These are phyloP conservation scores for Nomada lathburiana DNA, from an alignment of 2,888 invertebrate genomes.

Conservation along the genomic window DNA sequence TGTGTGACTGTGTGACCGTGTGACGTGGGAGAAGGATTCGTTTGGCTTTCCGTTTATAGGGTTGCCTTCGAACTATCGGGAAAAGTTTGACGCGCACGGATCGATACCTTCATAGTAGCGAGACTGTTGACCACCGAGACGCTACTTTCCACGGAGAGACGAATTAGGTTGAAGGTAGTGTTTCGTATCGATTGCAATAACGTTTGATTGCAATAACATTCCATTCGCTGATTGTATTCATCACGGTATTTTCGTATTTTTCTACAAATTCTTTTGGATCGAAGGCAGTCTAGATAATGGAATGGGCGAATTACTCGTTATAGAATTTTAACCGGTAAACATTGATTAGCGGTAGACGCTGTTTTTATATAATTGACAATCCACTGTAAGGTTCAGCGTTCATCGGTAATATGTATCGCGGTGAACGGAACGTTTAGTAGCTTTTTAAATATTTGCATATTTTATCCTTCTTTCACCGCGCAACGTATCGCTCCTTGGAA, in stretches of 20 bases:
- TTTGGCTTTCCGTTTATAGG: constrained; percentile 29
- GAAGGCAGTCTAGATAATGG: constrained; percentile 33
- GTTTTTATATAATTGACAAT: constrained; percentile 51
- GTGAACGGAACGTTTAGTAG: not conserved
- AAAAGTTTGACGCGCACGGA: constrained; percentile 39
- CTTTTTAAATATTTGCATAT: constrained; percentile 9
- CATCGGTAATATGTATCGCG: not conserved
- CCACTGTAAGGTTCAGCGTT: constrained; percentile 12
- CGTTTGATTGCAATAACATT: constrained; percentile 52
- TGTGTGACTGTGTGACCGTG: not conserved
- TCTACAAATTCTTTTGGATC: constrained; percentile 35
- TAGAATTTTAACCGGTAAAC: constrained; percentile 1
- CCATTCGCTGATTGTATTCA: constrained; percentile 46
- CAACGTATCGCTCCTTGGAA: not conserved
- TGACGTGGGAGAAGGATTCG: constrained; percentile 30
- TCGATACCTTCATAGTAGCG: constrained; percentile 43
- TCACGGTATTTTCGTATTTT: constrained; percentile 38
- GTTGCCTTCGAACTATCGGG: constrained; percentile 58
- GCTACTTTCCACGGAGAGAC: constrained; percentile 33
- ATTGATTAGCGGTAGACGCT: constrained; percentile 9
- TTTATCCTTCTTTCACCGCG: constrained; percentile 35
- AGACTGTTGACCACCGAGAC: constrained; percentile 52
- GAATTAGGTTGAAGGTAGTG: constrained; percentile 1
- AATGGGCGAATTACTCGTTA: constrained; percentile 15
- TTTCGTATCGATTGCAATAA: constrained; percentile 37